Evolutionary conservation across 2,797 vertebrate species (phyloP).

Genomic region (Petrocephalus schoutedeni): DNA sequence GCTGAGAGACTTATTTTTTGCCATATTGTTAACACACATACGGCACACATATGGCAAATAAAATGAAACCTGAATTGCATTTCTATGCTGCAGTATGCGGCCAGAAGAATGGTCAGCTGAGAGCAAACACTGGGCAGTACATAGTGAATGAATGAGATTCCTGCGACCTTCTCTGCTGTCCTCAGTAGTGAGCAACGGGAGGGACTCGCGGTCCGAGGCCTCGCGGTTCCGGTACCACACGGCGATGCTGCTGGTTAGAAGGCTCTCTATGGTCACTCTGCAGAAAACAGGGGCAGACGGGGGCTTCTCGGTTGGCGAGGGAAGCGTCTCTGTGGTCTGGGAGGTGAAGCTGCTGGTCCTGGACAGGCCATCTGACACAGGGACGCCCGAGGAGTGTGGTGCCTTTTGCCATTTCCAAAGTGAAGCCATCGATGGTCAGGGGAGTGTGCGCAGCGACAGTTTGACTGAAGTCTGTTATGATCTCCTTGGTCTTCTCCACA

Average conservation of each 20-base stretch:
- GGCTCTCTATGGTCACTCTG: background rate
- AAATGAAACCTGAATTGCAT: too few species aligned
- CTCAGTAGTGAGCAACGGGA: too few species aligned
- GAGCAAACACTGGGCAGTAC: too few species aligned
- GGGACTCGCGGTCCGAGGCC: too few species aligned
- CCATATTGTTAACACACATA: too few species aligned
- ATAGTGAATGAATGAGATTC: too few species aligned
- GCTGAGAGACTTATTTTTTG: too few species aligned
- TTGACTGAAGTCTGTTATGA: background rate
- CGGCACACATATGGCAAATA: too few species aligned
- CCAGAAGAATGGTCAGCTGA: too few species aligned
- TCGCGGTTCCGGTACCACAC: too few species aligned
- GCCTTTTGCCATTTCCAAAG: background rate
- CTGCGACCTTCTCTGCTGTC: too few species aligned
- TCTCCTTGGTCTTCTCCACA: background rate
- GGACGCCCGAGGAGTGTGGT: background rate
- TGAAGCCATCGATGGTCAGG: background rate
- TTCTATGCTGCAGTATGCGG: too few species aligned
- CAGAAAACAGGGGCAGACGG: background rate
- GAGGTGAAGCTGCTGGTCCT: background rate
- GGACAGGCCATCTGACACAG: background rate
- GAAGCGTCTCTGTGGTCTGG: background rate
- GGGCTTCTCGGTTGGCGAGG: background rate
- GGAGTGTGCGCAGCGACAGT: background rate
- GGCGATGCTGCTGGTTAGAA: background rate